Percentiles rank a stretch among this genome's conserved stretches.
Evolutionary conservation across 2,797 vertebrate genomes (phyloP).

Genomic region (Lepilemur ruficaudatus): DNA sequence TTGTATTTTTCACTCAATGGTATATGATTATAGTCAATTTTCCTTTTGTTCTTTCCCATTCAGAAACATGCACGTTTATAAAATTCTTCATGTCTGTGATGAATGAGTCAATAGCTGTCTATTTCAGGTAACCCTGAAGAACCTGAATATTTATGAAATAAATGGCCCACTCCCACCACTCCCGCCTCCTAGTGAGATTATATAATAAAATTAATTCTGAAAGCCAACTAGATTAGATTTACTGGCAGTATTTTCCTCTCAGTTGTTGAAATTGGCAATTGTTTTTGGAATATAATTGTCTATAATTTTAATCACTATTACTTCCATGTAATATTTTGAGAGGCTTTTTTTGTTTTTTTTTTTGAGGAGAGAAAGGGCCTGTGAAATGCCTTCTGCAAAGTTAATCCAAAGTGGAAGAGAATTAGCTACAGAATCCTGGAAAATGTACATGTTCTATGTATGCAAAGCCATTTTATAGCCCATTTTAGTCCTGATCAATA

Average conservation of each 20-base stretch:
- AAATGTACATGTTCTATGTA: background rate
- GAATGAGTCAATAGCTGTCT: conserved; percentile 19
- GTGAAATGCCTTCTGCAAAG: background rate
- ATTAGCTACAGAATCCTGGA: background rate
- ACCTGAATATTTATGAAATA: conserved; percentile 41
- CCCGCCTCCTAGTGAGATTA: conserved; percentile 40
- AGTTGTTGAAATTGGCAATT: background rate
- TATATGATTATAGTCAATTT: conserved; percentile 32
- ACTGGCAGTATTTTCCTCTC: conserved; percentile 21
- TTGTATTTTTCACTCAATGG: background rate
- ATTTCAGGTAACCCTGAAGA: conserved; percentile 21
- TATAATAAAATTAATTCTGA: conserved; percentile 2
- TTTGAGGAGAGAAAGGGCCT: background rate
- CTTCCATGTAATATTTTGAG: background rate
- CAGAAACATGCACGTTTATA: background rate
- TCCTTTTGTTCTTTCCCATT: background rate
- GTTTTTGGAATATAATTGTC: conserved; percentile 5
- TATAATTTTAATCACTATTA: conserved; percentile 25
- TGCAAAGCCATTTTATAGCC: background rate
- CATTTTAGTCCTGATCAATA: background rate
- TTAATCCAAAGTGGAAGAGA: conserved; percentile 32
- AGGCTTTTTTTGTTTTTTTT: background rate
- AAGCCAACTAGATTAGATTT: conserved; percentile 12
- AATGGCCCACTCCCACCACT: conserved; percentile 13
- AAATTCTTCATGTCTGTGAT: background rate